Evolutionary conservation across 2,797 vertebrate species (phyloP).

Genomic region (Onychomys arenicola): DNA sequence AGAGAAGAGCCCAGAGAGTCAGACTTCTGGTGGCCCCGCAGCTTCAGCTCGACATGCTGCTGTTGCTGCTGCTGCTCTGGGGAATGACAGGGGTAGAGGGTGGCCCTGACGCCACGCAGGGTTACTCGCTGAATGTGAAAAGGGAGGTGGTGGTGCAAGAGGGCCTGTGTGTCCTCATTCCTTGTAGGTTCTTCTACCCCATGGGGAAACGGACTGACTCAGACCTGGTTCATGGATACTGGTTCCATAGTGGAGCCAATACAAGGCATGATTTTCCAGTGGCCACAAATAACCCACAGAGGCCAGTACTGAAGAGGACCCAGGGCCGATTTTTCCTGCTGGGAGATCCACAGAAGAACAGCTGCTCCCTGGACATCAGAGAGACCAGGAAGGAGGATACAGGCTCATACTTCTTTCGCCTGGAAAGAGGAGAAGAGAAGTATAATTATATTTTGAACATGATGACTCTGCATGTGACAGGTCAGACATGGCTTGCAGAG

Average conservation of each 20-base stretch:
- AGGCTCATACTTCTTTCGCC: not conserved
- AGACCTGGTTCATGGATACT: not conserved
- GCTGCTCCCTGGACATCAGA: constrained; percentile 67
- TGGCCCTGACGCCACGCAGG: accelerated
- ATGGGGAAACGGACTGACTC: accelerated
- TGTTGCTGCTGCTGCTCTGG: not conserved
- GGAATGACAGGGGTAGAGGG: not conserved
- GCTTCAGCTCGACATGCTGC: not conserved
- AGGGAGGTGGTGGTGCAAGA: not conserved
- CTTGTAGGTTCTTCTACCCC: not conserved
- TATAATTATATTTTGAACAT: accelerated
- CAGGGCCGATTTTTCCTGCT: not conserved
- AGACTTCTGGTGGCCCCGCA: not conserved
- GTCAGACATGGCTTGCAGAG: not conserved
- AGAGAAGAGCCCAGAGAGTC: not conserved
- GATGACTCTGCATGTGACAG: not conserved
- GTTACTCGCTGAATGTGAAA: not conserved
- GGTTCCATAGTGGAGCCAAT: accelerated
- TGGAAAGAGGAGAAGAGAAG: not conserved
- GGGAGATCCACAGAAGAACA: accelerated
- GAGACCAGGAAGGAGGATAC: accelerated
- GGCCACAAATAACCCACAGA: accelerated
- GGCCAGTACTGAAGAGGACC: accelerated
- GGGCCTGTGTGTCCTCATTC: not conserved
- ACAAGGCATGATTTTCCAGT: accelerated